phyloP scores from a whole-genome alignment of 2,888 invertebrate genomes.

The Papilio gigon region DNA sequence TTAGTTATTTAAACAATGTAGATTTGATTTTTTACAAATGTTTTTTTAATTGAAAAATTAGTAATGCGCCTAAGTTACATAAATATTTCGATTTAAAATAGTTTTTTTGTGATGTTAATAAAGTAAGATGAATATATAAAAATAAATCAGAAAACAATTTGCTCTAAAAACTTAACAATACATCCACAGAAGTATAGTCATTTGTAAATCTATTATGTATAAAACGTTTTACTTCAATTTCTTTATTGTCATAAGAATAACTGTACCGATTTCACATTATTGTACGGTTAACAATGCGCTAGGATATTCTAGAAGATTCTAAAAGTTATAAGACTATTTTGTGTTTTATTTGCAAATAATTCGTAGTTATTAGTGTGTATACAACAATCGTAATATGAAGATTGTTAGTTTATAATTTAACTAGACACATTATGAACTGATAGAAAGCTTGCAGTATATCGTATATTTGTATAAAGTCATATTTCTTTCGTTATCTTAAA shows the following conservation, averaged over 20 bases:
- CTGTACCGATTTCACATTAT: neutral
- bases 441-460: no score
- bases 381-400: no score
- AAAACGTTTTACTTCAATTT: neutral
- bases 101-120: no score
- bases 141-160: neutral
- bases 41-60: no score
- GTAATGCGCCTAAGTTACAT: no score
- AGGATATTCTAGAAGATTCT: slow-evolving; percentile 6
- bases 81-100: no score
- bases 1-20: no score
- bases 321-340: neutral
- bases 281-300: slow-evolving; percentile 2
- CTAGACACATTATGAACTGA: no score
- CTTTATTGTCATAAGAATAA: neutral
- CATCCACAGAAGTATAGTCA: neutral
- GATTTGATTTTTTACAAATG: no score
- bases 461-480: no score
- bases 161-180: neutral
- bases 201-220: neutral
- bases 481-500: no score
- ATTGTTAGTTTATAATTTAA: no score
- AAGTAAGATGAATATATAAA: neutral
- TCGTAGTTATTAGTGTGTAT: neutral
- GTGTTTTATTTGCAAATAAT: neutral